phyloP scores from a whole-genome alignment of 2,888 invertebrate genomes.

The Nowickia ferox region DNA sequence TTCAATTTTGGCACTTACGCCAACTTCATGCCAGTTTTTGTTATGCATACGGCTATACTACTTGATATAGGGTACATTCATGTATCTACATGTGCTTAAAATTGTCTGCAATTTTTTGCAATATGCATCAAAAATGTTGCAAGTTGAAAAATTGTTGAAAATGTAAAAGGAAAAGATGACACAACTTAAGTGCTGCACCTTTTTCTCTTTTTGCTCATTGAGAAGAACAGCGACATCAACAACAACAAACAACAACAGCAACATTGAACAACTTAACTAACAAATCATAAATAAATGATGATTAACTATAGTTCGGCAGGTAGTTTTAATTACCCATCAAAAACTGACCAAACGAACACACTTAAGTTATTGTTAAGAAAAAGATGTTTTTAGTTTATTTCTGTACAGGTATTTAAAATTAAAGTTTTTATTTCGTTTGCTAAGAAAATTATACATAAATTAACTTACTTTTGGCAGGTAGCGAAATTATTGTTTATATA shows the following conservation, averaged over 20 bases:
- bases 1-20: no score
- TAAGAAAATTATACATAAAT: neutral
- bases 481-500: conserved; percentile 16
- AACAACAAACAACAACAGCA: neutral
- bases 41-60: no score
- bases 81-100: neutral
- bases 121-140: neutral
- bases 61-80: no score
- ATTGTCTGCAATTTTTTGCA: neutral
- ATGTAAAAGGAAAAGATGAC: conserved; percentile 54
- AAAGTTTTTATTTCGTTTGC: conserved; percentile 41
- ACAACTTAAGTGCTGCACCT: conserved; percentile 61
- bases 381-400: conserved; percentile 30
- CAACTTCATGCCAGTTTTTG: no score
- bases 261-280: neutral
- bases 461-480: conserved; percentile 45
- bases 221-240: conserved; percentile 4
- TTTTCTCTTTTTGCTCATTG: conserved; percentile 20
- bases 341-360: conserved; percentile 27
- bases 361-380: conserved; percentile 17
- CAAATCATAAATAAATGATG: conserved; percentile 56
- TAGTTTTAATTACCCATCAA: neutral
- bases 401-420: conserved; percentile 30
- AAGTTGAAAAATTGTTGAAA: neutral
- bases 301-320: conserved; percentile 43